Evolutionary conservation across 2,888 invertebrate species (phyloP), one percentile per base, ranked within the genome.

Genomic region (Tridacna gigas): DNA sequence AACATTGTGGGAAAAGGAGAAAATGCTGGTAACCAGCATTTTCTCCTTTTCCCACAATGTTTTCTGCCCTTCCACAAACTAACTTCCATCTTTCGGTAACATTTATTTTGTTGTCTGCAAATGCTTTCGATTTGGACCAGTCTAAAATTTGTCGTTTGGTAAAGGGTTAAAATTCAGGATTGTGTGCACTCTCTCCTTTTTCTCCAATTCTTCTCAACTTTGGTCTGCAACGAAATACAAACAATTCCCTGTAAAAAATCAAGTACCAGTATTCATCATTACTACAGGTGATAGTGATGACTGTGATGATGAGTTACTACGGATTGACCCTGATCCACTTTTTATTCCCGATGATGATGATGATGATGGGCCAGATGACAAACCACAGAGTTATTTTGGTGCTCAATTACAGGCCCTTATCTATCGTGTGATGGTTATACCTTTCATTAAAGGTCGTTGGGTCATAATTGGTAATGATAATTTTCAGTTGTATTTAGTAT

Each of bases 361-460:
- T 22, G 15, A 15, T 18, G 37, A 37, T 37, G 48, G 22, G 13
- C 45, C 67, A 9, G 77, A 81, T 25, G 77, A 79, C 12, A 73
- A 56, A 48, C 67, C 73, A n/a, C 61, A 61, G 48, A 63, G 73
- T 60, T 83, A 87, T 56, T 73, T 91, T 5, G 89, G 91, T 9
- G 74, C 83, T 15, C 63, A 84, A 13, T 77, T 93, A 15, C 93
- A 93, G 82, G 88, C 82, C 11, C 37, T 89, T 11, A 74, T 93
- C 61, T 93, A 90, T 78, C 83, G 90, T 60, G 88, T 83, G 28
- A 84, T 93, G 12, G 91, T 91, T 22, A 66, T 79, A 18, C 90
- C 92, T 22, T 88, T 93, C 4, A 90, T 93, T 13, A 90, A 85
- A 74, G 89, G 84, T 13, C 83, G 92, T 79, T 91, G 89, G 88